phyloP scores from a whole-genome alignment of 2,797 vertebrate species.

The Poeciliopsis paucimaculata region DNA sequence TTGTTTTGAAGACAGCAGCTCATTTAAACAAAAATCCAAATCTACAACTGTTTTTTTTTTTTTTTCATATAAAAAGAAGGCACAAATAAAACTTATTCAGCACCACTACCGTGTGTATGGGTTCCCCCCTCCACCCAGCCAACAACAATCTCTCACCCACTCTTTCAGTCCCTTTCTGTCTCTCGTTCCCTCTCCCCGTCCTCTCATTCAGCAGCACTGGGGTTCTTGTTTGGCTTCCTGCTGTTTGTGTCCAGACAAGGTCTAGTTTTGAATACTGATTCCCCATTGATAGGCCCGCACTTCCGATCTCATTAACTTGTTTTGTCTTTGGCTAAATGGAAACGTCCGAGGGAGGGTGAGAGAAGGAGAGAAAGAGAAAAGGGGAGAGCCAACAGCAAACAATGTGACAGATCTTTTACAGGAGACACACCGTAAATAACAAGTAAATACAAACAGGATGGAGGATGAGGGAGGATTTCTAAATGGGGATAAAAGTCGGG shows the following conservation, averaged over 20 bases:
- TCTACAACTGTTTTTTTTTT: background rate
- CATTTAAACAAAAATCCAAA: background rate
- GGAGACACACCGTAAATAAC: constrained; percentile 72
- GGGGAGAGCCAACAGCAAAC: constrained; percentile 63
- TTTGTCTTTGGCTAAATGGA: constrained; percentile 82
- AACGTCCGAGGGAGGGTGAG: constrained; percentile 68
- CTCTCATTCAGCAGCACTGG: constrained; percentile 65
- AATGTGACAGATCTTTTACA: constrained; percentile 64
- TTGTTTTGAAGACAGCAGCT: background rate
- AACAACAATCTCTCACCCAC: constrained; percentile 38
- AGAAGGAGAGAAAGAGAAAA: constrained; percentile 46
- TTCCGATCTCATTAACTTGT: constrained; percentile 85
- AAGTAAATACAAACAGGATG: constrained; percentile 76
- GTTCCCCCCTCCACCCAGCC: constrained; percentile 8
- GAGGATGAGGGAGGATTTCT: constrained; percentile 59
- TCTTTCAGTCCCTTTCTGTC: constrained; percentile 17
- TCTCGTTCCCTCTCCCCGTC: constrained; percentile 39
- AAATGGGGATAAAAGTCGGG: constrained; percentile 8
- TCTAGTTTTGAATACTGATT: constrained; percentile 82
- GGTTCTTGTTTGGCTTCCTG: constrained; percentile 80
- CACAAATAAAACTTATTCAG: constrained; percentile 9
- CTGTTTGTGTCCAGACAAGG: constrained; percentile 80
- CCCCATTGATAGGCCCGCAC: constrained; percentile 78
- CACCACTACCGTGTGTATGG: constrained; percentile 19
- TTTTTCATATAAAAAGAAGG: constrained; percentile 5